A percentile compares a stretch with the other conserved stretches of the same genome.
Evolutionary conservation across 2,888 invertebrate species (phyloP).

Genomic region (Philereme vetulata): DNA sequence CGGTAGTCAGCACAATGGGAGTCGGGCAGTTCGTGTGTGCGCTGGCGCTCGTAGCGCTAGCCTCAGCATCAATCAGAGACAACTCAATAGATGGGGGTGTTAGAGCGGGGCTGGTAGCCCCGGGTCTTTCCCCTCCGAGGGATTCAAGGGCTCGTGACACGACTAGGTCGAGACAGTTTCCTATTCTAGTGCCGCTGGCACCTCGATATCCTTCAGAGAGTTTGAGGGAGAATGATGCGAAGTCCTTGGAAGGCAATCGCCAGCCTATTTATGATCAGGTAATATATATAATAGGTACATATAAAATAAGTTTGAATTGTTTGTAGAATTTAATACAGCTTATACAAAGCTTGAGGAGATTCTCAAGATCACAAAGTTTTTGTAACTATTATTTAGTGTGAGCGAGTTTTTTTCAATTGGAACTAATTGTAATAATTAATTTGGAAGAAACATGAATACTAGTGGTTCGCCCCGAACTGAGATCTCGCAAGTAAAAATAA

Average conservation of each 20-base stretch:
- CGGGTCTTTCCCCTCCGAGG: slow-evolving; percentile 72
- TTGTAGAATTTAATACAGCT: no score
- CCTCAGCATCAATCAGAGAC: slow-evolving; percentile 61
- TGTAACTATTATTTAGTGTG: no score
- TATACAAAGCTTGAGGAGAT: no score
- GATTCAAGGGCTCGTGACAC: slow-evolving; percentile 63
- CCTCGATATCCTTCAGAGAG: slow-evolving; percentile 50
- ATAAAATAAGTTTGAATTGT: no score
- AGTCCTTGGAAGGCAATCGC: slow-evolving; percentile 60
- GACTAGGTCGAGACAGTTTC: slow-evolving; percentile 73
- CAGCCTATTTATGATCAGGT: slow-evolving; percentile 75
- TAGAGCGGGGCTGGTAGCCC: slow-evolving; percentile 67
- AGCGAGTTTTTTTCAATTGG: no score
- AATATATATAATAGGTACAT: slow-evolving; percentile 8
- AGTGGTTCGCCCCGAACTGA: no score
- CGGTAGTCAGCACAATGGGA: slow-evolving; percentile 76
- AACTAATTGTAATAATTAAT: no score
- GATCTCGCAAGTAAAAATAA: no score
- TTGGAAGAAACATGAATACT: no score
- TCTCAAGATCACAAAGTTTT: no score
- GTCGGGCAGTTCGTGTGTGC: slow-evolving; percentile 52
- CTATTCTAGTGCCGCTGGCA: slow-evolving; percentile 68
- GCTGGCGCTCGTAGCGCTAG: slow-evolving; percentile 57
- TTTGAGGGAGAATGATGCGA: slow-evolving; percentile 59
- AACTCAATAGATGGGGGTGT: slow-evolving; percentile 66